Percentiles rank a stretch among this genome's conserved stretches.
These are phyloP conservation scores for Eristalis intricaria DNA, from an alignment of 2,888 invertebrate genomes.

Conservation along the genomic window DNA sequence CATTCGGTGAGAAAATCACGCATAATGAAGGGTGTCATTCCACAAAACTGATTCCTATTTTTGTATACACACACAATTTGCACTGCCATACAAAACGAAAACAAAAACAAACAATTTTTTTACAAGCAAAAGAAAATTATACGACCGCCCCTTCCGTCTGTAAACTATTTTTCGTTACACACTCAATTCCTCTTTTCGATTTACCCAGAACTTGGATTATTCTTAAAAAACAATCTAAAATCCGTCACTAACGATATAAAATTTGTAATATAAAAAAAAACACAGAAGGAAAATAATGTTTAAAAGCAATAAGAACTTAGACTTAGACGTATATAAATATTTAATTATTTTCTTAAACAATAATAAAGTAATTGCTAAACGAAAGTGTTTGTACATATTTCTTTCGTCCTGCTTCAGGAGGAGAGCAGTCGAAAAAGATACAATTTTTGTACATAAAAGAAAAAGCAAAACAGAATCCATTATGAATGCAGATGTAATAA, in stretches of 20 bases:
- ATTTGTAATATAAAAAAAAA: slow-evolving; percentile 34
- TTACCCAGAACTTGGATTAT: slow-evolving; percentile 1
- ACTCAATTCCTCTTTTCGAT: neutral
- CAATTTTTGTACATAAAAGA: slow-evolving; percentile 18
- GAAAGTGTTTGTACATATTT: slow-evolving; percentile 41
- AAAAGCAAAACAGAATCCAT: slow-evolving; percentile 16
- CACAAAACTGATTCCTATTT: slow-evolving; percentile 68
- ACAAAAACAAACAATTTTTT: neutral
- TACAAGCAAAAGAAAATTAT: slow-evolving; percentile 5
- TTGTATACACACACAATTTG: slow-evolving; percentile 54
- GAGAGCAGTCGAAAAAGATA: neutral
- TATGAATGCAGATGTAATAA: slow-evolving; percentile 9
- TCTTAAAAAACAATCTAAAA: slow-evolving; percentile 27
- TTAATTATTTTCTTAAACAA: slow-evolving; percentile 52
- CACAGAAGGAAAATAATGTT: neutral
- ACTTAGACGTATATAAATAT: slow-evolving; percentile 32
- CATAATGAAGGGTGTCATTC: slow-evolving; percentile 42
- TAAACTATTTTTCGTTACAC: neutral
- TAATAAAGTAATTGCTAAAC: slow-evolving; percentile 28
- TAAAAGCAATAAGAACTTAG: slow-evolving; percentile 56
- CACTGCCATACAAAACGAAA: slow-evolving; percentile 50
- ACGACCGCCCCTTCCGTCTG: neutral
- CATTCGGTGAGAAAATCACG: neutral
- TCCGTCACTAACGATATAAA: slow-evolving; percentile 48
- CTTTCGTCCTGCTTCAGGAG: slow-evolving; percentile 21